These are phyloP conservation scores for Muricea muricata DNA, from an alignment of 92 coral and sea anemone species.

Conservation along the genomic window DNA sequence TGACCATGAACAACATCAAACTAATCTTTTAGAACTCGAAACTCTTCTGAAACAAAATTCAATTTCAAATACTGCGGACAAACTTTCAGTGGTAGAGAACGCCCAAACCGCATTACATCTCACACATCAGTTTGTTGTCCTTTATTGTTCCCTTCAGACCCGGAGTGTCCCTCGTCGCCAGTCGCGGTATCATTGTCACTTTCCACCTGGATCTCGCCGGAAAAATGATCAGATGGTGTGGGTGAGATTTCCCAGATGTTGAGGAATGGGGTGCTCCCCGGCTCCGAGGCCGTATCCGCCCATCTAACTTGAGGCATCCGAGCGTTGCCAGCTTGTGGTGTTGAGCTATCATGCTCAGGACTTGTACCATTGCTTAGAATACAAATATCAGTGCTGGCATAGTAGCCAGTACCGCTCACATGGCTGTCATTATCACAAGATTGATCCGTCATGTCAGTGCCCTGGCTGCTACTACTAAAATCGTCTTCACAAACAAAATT, in stretches of 20 bases:
- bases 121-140: background rate
- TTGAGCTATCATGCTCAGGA: background rate
- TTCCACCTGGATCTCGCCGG: background rate
- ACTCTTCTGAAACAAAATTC: too few species aligned
- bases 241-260: conserved; percentile 39
- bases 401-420: background rate
- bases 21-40: too few species aligned
- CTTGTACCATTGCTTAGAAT: background rate
- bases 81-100: too few species aligned
- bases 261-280: conserved; percentile 11
- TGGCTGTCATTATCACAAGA: background rate
- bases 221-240: conserved; percentile 24
- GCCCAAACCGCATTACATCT: too few species aligned
- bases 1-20: too few species aligned
- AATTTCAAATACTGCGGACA: too few species aligned
- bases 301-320: conserved; percentile 24
- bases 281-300: conserved; percentile 26
- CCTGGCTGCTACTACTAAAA: background rate
- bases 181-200: background rate
- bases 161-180: background rate
- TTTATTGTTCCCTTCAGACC: background rate
- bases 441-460: background rate
- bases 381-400: background rate
- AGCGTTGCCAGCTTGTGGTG: background rate
- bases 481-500: background rate